Evolutionary conservation across 2,113 vertebrate species (phyloP), one percentile per base, ranked within the genome.

Genomic region (Megaleporinus macrocephalus): DNA sequence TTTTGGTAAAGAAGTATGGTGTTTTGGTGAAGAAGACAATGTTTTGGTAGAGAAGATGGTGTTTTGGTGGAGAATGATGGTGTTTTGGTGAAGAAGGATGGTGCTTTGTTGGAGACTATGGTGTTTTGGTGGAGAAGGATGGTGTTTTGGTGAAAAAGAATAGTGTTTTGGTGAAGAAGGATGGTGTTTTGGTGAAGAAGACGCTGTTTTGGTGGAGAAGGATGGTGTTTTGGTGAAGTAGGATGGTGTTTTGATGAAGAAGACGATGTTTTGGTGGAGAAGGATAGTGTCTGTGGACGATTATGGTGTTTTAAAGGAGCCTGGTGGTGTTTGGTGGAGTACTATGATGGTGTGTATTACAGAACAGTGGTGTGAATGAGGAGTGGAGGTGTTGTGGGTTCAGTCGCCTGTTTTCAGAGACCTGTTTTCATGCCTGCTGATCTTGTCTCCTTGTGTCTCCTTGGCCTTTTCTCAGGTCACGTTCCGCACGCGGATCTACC

Each of bases 401-500:
- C 20, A 20, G 2, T n/a, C n/a, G n/a, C n/a, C n/a, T n/a, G n/a
- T n/a, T n/a, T n/a, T n/a, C 51, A 33, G 13, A 15, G 20, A 18
- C 30, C 49, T 69, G 27, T 79, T 53, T 47, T 59, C 14, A 27
- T 61, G 44, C 11, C n/a, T 11, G 26, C 62, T 76, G 24, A 72
- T 16, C 55, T 5, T 30, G 29, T 66, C 30, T 44, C 18, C 33
- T 68, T 71, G 18, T 29, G 29, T 74, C 30, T 30, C 5, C 49
- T 61, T 49, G 12, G 29, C 11, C 71, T 26, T 62, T 49, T 66
- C 85, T 66, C 83, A 97, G 96, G 96, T 97, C 90, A 97, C 96
- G 88, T 97, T 97, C 90, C 95, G 95, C 72, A 97, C 96, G 90
- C 95, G 96, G 93, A 97, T 97, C 90, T 97, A 97, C 91, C 96